Conservation (phyloP, 2,113 vertebrate species). For the Phalacrocorax brasilianus region DNA sequence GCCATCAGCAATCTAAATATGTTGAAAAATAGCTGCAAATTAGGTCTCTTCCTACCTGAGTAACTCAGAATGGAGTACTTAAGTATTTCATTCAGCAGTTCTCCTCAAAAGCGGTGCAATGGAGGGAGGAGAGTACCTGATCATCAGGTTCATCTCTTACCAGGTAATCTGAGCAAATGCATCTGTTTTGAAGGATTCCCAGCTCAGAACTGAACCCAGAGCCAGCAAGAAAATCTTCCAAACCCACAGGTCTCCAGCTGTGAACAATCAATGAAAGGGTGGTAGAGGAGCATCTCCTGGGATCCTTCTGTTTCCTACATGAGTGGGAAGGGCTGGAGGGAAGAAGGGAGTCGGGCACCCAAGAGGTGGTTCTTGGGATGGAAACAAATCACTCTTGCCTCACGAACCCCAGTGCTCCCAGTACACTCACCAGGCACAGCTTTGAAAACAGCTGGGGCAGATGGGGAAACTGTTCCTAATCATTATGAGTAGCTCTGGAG, state of each 20-base stretch:
- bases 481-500: background rate
- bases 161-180: background rate
- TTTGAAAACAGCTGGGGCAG: background rate
- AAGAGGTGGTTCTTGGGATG: background rate
- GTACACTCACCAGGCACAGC: background rate
- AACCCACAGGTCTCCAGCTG: background rate
- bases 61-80: background rate
- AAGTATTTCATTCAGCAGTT: background rate
- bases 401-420: background rate
- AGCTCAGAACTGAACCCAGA: background rate
- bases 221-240: background rate
- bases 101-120: background rate
- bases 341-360: background rate
- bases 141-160: background rate
- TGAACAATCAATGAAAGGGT: fast-evolving
- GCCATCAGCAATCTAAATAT: background rate
- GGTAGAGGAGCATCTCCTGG: background rate
- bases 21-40: background rate
- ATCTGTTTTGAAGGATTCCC: background rate
- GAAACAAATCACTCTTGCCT: background rate
- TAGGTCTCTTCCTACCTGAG: background rate
- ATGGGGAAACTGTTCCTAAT: background rate
- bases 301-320: background rate
- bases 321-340: background rate
- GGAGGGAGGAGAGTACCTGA: background rate